Base-by-base conservation (phyloP, 2,888 invertebrate genomes). In the Tethea ocularis region DNA sequence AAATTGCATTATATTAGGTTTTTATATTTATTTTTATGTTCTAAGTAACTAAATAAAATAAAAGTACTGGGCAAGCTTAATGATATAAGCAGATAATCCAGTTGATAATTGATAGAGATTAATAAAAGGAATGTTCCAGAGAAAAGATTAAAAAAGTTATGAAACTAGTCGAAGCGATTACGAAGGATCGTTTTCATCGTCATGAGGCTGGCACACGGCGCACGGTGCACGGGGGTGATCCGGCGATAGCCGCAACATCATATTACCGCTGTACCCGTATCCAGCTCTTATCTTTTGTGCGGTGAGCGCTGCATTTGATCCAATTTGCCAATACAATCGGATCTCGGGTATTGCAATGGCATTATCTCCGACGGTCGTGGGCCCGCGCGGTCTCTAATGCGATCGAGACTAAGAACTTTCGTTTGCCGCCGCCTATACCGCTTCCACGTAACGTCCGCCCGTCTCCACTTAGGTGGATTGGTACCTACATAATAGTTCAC, bases 291-390 rank as follows among this genome's bases (percentile, higher is more conserved):
- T 93, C 92, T 91, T 89, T 90, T 91, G 88, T 88, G 78, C 88
- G 84, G 88, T 83, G 85, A 88, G 87, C 88, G 87, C 86, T 92
- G 92, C 93, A 93, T 93, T 93, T 93, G 91, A 93, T 93, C 91
- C 93, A 93, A 93, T 93, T 93, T 92, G 88, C 90, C 92, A 90
- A 92, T 91, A 92, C 92, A 91, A 93, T 93, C 91, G 86, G 87
- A 91, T 91, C 87, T 80, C 75, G 86, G 85, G 86, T 90, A 91
- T 91, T 91, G 91, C 91, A 88, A 87, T 89, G 87, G 91, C 89
- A 91, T 92, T 93, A 93, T 91, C 91, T 89, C 80, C 79, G 74
- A 66, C 78, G 72, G 76, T 73, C 80, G 84, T 82, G 82, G 84
- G 81, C 84, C n/a, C 78, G 77, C 70, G 75, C 82, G 78, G 83